Conservation (phyloP, 53 echinoderm and acorn worm genomes). For the Pentamera pediparva region DNA sequence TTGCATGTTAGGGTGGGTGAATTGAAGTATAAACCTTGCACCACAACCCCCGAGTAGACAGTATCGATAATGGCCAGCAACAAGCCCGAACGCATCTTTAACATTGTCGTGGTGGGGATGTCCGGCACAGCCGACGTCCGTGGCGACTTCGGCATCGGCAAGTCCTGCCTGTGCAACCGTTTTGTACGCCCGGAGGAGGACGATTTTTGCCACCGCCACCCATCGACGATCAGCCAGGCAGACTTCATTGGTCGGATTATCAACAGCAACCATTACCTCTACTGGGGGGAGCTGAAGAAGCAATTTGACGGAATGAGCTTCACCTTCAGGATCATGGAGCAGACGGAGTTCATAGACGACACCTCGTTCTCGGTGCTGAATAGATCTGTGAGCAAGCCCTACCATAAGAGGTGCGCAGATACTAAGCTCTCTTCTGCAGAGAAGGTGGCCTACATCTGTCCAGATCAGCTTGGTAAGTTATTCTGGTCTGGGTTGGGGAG, state of each 20-base stretch:
- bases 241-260: conserved; percentile 89
- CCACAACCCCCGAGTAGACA: no score
- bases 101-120: conserved; percentile 74
- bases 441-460: conserved; percentile 90
- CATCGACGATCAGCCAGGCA: conserved; percentile 69
- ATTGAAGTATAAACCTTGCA: no score
- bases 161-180: conserved; percentile 86
- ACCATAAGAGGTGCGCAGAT: conserved; percentile 59
- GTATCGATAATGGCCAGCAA: conserved; percentile 43
- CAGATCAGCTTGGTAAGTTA: conserved; percentile 78
- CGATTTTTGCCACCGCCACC: conserved; percentile 70
- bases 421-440: conserved; percentile 68
- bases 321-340: conserved; percentile 71
- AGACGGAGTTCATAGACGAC: conserved; percentile 92
- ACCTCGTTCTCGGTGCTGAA: conserved; percentile 59
- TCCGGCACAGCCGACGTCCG: conserved; percentile 64
- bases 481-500: no score
- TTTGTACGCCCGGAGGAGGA: conserved; percentile 64
- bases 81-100: conserved; percentile 52
- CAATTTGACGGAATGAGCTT: conserved; percentile 44
- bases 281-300: conserved; percentile 65
- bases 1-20: no score
- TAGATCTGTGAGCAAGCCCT: conserved; percentile 50
- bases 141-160: conserved; percentile 81
- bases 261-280: conserved; percentile 91